A percentile compares a stretch with the other conserved stretches of the same genome.
These are phyloP conservation scores for Poeciliopsis presidionis DNA, from an alignment of 2,797 vertebrate species.

Conservation along the genomic window DNA sequence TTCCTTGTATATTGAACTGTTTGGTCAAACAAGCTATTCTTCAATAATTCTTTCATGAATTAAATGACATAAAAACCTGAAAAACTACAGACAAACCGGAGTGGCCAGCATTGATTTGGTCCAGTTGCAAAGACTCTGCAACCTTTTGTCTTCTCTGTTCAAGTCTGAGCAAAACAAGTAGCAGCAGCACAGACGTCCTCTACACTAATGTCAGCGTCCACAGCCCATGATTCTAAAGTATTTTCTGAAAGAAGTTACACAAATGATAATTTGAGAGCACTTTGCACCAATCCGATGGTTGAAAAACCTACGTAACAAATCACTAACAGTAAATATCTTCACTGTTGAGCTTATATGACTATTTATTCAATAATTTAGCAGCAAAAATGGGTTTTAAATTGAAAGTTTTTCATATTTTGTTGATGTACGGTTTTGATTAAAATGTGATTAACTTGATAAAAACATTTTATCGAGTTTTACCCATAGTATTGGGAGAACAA, in stretches of 20 bases:
- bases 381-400: not conserved
- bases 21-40: not conserved
- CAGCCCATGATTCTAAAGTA: not conserved
- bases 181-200: not conserved
- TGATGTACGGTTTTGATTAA: not conserved
- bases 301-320: not conserved
- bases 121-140: not conserved
- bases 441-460: not conserved
- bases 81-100: not conserved
- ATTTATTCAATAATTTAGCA: not conserved
- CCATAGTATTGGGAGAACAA: not conserved
- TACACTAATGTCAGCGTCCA: not conserved
- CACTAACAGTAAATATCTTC: not conserved
- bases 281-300: no score
- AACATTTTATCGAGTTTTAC: not conserved
- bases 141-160: not conserved
- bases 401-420: fast-evolving
- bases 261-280: no score
- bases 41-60: not conserved
- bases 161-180: not conserved
- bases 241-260: not conserved
- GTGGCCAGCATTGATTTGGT: not conserved
- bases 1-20: not conserved
- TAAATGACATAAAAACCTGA: not conserved
- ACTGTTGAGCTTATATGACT: not conserved